phyloP scores from a whole-genome alignment of 2,797 vertebrate genomes.

The Cossypha niveicapilla region DNA sequence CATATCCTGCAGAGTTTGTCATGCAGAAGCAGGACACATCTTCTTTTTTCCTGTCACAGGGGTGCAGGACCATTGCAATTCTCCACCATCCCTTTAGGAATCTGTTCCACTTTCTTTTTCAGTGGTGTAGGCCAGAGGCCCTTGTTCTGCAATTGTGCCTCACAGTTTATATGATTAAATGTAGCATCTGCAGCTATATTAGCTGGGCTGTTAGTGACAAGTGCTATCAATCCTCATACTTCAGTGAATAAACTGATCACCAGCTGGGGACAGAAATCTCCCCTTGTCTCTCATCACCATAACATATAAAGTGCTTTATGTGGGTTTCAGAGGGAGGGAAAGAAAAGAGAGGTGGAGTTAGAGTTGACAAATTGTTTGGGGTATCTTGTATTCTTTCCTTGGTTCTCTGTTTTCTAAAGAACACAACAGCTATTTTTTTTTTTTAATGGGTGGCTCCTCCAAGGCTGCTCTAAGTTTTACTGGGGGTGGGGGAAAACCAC shows the following conservation, averaged over 20 bases:
- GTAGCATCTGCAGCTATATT: slow-evolving; percentile 46
- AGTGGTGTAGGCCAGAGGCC: neutral
- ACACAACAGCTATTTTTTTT: neutral
- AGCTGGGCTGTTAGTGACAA: slow-evolving; percentile 46
- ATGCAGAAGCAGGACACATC: neutral
- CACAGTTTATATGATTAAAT: slow-evolving; percentile 38
- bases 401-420: neutral
- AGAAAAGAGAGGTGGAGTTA: neutral
- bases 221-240: slow-evolving; percentile 59
- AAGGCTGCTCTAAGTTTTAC: slow-evolving; percentile 4
- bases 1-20: neutral
- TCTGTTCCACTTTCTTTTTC: neutral
- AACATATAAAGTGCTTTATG: neutral
- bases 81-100: neutral
- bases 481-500: neutral
- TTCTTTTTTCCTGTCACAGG: neutral
- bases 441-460: neutral
- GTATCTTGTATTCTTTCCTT: neutral
- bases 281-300: neutral
- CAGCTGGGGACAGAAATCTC: slow-evolving; percentile 33
- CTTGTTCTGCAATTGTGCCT: neutral
- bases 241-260: slow-evolving; percentile 35
- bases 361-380: neutral
- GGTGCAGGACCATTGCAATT: neutral
- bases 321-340: neutral